Base-by-base conservation (phyloP, 2,113 vertebrate genomes). In the Solenodon paradoxus region DNA sequence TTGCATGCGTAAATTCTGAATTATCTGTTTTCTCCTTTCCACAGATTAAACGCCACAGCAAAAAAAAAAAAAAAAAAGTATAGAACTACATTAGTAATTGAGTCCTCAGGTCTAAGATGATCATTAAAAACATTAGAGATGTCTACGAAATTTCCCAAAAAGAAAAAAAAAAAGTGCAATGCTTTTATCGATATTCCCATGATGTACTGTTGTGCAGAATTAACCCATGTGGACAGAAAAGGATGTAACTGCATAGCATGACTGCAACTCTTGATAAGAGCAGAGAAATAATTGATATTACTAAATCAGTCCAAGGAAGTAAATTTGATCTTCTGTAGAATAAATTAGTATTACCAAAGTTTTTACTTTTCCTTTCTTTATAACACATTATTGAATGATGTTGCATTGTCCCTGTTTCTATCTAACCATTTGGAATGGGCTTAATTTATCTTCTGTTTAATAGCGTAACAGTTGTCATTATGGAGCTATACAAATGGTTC, bases 401-500 rank as follows among this genome's bases (percentile, higher is more conserved):
- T 10, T 86, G 24, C 32, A 75, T 92, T 40, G 59, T 93, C 30
- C 9, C 1, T 66, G 15, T 72, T 84, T 92, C 9, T 9, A 24
- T 74, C n/a, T 74, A 87, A 86, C 38, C 3, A 85, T 88, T 94
- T 95, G 83, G 38, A 95, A 61, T 83, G 20, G 12, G 12, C 59
- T 92, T 68, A n/a, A 24, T 64, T 96, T 91, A 69, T 95, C 97
- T 97, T 92, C 9, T 64, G 30, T 96, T 98, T 96, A 95, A 84
- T 57, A 95, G 19, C 9, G 78, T 88, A 72, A 82, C 35, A 96
- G 96, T 94, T 42, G 9, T 49, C 45, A 93, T 19, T 78, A 68
- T 15, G 8, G 69, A 91, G n/a, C 7, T 72, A 83, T 59, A 12
- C 11, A 93, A 95, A 89, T 96, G 40, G 20, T 68, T 85, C 0